These are phyloP conservation scores for Ameiurus melas DNA, from an alignment of 2,113 vertebrate species.

Conservation along the genomic window DNA sequence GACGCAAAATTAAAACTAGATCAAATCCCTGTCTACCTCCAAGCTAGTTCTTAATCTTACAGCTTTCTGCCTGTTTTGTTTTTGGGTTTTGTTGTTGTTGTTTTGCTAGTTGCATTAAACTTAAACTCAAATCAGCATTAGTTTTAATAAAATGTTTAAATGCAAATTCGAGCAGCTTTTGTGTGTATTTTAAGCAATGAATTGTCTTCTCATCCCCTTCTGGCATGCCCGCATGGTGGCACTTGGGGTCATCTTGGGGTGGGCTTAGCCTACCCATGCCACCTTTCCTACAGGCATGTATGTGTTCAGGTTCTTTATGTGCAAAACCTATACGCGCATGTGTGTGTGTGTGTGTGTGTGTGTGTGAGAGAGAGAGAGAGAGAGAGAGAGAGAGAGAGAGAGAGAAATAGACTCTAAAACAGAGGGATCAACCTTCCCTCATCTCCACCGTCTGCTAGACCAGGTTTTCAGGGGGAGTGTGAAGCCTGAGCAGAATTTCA, in stretches of 20 bases:
- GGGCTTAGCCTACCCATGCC: neutral
- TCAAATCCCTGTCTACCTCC: neutral
- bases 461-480: slow-evolving; percentile 31
- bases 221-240: neutral
- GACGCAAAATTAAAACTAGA: neutral
- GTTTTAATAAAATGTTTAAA: neutral
- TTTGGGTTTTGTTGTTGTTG: neutral
- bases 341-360: neutral
- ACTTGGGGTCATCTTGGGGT: neutral
- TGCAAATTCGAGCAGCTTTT: neutral
- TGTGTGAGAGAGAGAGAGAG: too few relatives aligned
- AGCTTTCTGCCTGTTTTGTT: neutral
- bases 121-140: neutral
- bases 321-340: too few relatives aligned
- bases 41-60: neutral
- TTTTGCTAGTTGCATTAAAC: neutral
- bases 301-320: neutral
- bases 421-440: slow-evolving; percentile 5
- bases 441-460: slow-evolving; percentile 36
- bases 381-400: neutral
- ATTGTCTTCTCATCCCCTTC: neutral
- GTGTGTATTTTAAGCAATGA: slow-evolving; percentile 1
- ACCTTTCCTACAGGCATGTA: neutral
- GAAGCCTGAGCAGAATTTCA: neutral
- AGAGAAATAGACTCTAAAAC: neutral